These are phyloP conservation scores for Sarcophaga subvicina DNA, from an alignment of 2,888 invertebrate genomes.

Conservation along the genomic window DNA sequence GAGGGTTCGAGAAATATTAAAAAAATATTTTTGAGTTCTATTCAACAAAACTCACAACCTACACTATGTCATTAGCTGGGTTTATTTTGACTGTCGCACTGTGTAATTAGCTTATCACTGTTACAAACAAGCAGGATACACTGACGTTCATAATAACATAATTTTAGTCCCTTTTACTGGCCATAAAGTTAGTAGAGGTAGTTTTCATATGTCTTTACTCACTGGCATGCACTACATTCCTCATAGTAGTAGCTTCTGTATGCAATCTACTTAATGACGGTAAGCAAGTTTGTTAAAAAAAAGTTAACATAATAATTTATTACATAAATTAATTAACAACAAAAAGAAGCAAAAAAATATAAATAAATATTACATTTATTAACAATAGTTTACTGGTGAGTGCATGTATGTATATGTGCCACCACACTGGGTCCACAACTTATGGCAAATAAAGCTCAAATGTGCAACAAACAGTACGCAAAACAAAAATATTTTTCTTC, in stretches of 20 bases:
- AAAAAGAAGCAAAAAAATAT: background rate
- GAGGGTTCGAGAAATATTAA: no score
- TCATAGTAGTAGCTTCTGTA: background rate
- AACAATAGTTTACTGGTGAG: background rate
- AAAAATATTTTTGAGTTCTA: no score
- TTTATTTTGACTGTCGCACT: no score
- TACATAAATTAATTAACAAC: constrained; percentile 61
- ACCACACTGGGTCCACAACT: background rate
- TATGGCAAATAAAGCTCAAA: constrained; percentile 56
- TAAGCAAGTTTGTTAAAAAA: constrained; percentile 36
- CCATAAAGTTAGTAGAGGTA: background rate
- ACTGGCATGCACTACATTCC: no score
- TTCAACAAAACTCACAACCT: no score
- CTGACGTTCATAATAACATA: no score
- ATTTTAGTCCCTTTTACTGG: background rate
- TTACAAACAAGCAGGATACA: no score
- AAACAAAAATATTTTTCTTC: constrained; percentile 3
- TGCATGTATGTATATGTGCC: background rate
- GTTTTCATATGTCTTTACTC: background rate
- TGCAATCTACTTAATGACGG: constrained; percentile 4
- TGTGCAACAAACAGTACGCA: constrained; percentile 26
- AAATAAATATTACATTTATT: constrained; percentile 45
- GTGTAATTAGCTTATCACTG: no score
- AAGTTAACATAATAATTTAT: constrained; percentile 66
- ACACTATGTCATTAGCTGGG: no score